Percentiles rank a stretch among this genome's conserved stretches.
These are phyloP conservation scores for Hippocampus abdominalis DNA, from an alignment of 2,113 vertebrate species.

Conservation along the genomic window DNA sequence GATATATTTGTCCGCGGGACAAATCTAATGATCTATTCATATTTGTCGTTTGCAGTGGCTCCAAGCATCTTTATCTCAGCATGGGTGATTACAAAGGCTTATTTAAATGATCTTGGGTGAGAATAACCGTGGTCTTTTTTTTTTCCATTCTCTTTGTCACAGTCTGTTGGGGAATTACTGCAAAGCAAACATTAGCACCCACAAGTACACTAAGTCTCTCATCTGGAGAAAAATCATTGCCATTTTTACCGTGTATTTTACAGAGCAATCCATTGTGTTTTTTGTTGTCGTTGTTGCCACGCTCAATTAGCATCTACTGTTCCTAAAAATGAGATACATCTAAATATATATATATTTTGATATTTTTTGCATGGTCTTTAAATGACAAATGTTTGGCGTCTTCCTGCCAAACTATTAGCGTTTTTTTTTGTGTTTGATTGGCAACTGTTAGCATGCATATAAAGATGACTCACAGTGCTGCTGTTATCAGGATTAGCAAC, in stretches of 20 bases:
- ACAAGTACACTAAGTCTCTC: neutral
- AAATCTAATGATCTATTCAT: neutral
- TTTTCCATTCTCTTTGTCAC: neutral
- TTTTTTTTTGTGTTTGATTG: neutral
- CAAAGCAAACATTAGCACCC: neutral
- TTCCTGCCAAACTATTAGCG: neutral
- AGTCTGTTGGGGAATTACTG: neutral
- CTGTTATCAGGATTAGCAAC: neutral
- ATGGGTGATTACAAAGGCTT: conserved; percentile 82
- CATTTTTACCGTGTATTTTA: neutral
- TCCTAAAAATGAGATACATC: neutral
- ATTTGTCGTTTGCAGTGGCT: conserved; percentile 73
- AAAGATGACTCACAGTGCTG: neutral
- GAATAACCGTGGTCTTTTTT: conserved; percentile 36
- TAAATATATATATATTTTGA: neutral
- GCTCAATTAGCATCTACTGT: neutral
- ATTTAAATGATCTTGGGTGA: conserved; percentile 82
- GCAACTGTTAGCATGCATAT: neutral
- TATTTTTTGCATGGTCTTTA: neutral
- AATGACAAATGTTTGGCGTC: neutral
- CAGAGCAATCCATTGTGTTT: neutral
- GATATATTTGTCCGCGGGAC: neutral
- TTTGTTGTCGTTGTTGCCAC: neutral
- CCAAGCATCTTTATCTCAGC: conserved; percentile 84
- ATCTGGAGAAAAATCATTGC: neutral